phyloP scores from a whole-genome alignment of 2,113 vertebrate genomes.

The Misgurnus anguillicaudatus region DNA sequence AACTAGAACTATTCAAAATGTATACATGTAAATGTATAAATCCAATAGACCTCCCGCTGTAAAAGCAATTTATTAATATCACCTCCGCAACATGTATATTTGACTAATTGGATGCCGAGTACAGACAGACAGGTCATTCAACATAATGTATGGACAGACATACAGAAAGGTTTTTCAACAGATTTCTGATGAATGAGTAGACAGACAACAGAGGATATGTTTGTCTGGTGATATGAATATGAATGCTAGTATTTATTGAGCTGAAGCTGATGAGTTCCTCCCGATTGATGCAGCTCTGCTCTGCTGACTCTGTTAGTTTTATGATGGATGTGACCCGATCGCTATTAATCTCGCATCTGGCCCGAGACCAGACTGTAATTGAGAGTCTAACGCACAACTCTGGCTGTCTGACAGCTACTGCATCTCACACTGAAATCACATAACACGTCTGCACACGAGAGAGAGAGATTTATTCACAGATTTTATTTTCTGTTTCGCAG shows the following conservation, averaged over 20 bases:
- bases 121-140: too few species aligned
- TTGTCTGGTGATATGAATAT: neutral
- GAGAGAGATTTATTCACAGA: neutral
- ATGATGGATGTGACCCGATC: neutral
- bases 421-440: neutral
- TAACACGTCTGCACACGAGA: neutral
- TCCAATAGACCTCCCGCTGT: too few species aligned
- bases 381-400: neutral
- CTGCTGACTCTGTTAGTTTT: slow-evolving; percentile 6
- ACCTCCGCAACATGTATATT: too few species aligned
- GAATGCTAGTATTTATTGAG: slow-evolving; percentile 8
- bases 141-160: too few species aligned
- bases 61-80: too few species aligned
- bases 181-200: too few species aligned
- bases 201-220: too few species aligned
- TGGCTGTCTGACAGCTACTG: neutral
- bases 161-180: too few species aligned
- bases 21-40: too few species aligned
- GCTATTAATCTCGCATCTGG: slow-evolving; percentile 32
- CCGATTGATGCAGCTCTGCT: slow-evolving; percentile 3
- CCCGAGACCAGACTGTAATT: neutral
- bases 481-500: slow-evolving; percentile 57
- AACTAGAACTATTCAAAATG: too few species aligned
- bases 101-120: too few species aligned
- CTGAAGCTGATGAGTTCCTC: neutral